Base-by-base conservation (phyloP, 2,888 invertebrate species). In the Stenichneumon culpator region DNA sequence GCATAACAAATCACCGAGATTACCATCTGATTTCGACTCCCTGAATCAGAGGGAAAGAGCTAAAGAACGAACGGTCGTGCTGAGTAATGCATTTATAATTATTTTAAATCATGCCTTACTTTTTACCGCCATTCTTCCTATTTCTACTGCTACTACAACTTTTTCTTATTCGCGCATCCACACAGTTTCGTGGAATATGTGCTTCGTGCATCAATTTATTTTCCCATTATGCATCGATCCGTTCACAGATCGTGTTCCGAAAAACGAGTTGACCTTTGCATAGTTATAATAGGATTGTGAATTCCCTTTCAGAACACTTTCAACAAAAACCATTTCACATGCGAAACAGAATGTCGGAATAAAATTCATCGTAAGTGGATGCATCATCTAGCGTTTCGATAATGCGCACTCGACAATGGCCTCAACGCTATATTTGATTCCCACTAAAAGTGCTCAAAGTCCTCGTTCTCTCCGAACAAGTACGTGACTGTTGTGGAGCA, bases 1-100 rank as follows among this genome's bases (percentile, higher is more conserved):
- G 90, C 89, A 89, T 90, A 91, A 91, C 91, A 90, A 91, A 91
- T 91, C 91, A 90, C 90, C 88, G 89, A 90, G 91, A 91, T 91
- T 89, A 89, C 88, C 86, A 90, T 91, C 91, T 90, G 88, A 89
- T 73, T 89, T 88, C 86, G 88, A 89, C 68, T 89, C 89, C 86
- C 80, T 77, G 69, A 83, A 82, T 84, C 79, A 81, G 74, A 72
- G 75, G 81, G 73, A 86, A 86, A 84, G 75, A 63, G 79, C 79
- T 79, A 36, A 84, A 57, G 87, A 63, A 39, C 22, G 68, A 39
- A 28, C 68, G 36, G 32, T 79, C 25, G 83, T 74, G 68, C 88
- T 89, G 89, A 90, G 89, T 90, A 91, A 91, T 91, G 89, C 89
- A 88, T 90, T 90, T 89, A 89, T 91, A 91, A 91, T 91, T 90